Conservation (phyloP, 2,113 vertebrate species). For the Proterorhinus semilunaris region DNA sequence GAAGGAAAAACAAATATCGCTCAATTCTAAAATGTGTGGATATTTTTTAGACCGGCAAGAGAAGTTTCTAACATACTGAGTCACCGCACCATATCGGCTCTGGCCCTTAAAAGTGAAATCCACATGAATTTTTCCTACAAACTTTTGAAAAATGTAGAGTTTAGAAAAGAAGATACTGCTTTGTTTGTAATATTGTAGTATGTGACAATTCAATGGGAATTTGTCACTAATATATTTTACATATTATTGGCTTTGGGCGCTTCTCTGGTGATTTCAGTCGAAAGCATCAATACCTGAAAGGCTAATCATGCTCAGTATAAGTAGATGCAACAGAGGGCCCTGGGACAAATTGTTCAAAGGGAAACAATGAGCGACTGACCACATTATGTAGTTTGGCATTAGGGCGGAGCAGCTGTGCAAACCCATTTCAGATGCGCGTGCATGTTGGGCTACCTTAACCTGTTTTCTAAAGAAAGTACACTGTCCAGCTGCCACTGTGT, state of each 20-base stretch:
- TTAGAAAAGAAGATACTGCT: no score
- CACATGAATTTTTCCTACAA: no score
- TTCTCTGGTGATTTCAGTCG: constrained; percentile 5
- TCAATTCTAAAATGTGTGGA: no score
- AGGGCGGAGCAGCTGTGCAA: constrained; percentile 39
- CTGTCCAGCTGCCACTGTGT: constrained; percentile 48
- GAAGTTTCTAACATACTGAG: no score
- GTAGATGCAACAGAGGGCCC: constrained; percentile 4
- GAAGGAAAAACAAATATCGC: neutral
- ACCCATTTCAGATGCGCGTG: constrained; percentile 40
- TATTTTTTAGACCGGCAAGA: no score
- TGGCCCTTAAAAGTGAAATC: no score
- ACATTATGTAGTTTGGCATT: constrained; percentile 32
- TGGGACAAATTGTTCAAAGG: constrained; percentile 15
- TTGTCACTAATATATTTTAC: neutral
- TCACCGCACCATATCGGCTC: no score
- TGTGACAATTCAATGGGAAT: no score
- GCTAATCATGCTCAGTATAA: constrained; percentile 26
- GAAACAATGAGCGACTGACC: constrained; percentile 18
- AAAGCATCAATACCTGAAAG: neutral
- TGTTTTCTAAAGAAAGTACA: constrained; percentile 36
- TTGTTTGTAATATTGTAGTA: no score
- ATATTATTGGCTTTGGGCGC: neutral
- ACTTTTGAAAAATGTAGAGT: no score
- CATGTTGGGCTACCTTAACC: constrained; percentile 3